Conservation (phyloP, 2,113 vertebrate genomes). For the Coryphaenoides rupestris region DNA sequence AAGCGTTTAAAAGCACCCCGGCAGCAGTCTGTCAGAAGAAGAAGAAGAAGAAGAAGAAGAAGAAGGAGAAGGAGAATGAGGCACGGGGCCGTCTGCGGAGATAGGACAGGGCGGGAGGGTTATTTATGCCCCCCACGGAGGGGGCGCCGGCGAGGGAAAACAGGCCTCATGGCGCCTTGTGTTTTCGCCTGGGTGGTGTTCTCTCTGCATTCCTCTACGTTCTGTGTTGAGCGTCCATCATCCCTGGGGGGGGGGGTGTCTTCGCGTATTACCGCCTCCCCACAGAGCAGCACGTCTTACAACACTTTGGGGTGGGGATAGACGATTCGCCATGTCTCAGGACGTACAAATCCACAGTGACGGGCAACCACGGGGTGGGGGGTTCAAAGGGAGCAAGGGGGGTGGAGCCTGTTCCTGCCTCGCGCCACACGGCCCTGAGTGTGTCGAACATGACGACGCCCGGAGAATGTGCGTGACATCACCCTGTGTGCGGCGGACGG, state of each 20-base stretch:
- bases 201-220: neutral
- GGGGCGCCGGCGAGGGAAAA: neutral
- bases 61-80: no score
- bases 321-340: slow-evolving; percentile 33
- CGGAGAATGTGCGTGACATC: no score
- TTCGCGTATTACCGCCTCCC: neutral
- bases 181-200: no score
- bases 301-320: slow-evolving; percentile 13
- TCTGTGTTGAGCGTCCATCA: neutral
- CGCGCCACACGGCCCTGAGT: neutral
- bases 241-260: neutral
- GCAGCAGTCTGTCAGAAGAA: no score
- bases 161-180: neutral
- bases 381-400: slow-evolving; percentile 40
- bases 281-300: slow-evolving; percentile 9
- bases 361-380: slow-evolving; percentile 54
- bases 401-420: slow-evolving; percentile 25
- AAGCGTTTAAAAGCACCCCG: no score
- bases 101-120: slow-evolving; percentile 1
- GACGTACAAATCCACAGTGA: slow-evolving; percentile 59
- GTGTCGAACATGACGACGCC: no score
- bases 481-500: slow-evolving; percentile 7
- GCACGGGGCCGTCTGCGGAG: neutral
- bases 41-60: no score
- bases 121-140: neutral